Percentiles rank a stretch among this genome's conserved stretches.
Evolutionary conservation across 2,888 invertebrate genomes (phyloP).

Genomic region (Cataglyphis albicans): DNA sequence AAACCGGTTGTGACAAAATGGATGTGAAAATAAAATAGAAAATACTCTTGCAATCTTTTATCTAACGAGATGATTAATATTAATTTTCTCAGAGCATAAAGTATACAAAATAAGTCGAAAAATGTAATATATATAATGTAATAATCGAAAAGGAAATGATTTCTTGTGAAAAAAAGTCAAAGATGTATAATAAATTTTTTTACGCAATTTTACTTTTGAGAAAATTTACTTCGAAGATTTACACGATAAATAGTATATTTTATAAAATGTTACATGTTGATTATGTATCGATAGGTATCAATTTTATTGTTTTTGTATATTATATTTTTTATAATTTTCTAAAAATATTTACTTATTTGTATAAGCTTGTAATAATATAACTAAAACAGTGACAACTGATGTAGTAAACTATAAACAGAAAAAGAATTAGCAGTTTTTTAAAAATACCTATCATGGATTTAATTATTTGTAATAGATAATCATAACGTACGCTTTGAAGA

Average conservation of each 20-base stretch:
- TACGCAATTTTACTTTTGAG: background rate
- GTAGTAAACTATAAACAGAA: background rate
- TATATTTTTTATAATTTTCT: background rate
- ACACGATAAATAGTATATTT: background rate
- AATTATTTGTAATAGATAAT: background rate
- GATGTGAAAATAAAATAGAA: background rate
- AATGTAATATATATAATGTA: no score
- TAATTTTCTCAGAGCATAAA: background rate
- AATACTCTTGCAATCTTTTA: background rate
- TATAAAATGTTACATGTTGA: background rate
- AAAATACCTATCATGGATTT: background rate
- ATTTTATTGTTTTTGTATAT: background rate
- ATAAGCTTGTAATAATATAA: constrained; percentile 13
- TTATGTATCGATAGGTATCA: background rate
- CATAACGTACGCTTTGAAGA: background rate
- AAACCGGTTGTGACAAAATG: background rate
- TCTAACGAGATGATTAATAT: background rate
- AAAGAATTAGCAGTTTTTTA: background rate
- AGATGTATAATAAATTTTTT: background rate
- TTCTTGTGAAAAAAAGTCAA: background rate
- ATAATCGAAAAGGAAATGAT: background rate
- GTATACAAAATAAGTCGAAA: background rate
- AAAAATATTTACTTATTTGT: background rate
- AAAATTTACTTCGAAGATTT: background rate
- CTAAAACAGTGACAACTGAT: background rate